A percentile compares a stretch with the other conserved stretches of the same genome.
These are phyloP conservation scores for Nibea coibor DNA, from an alignment of 2,113 vertebrate genomes.

Conservation along the genomic window DNA sequence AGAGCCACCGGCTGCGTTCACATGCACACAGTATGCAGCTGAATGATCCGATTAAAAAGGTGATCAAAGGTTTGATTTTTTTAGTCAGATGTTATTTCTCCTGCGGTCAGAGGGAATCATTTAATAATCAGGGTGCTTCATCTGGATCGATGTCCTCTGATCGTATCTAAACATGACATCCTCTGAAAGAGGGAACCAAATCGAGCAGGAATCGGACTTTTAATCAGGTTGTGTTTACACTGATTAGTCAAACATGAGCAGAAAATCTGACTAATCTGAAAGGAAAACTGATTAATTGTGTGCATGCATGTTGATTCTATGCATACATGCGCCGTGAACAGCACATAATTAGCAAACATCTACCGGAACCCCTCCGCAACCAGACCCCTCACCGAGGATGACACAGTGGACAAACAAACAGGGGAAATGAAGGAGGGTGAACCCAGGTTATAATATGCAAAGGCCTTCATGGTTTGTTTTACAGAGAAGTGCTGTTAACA, in stretches of 20 bases:
- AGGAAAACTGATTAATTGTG: not conserved
- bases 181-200: not conserved
- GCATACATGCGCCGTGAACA: constrained; percentile 15
- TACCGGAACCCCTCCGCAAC: not conserved
- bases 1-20: constrained; percentile 31
- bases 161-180: not conserved
- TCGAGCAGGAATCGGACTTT: not conserved
- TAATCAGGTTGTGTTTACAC: not conserved
- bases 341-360: constrained; percentile 9
- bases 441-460: not conserved
- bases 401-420: not conserved
- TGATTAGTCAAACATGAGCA: not conserved
- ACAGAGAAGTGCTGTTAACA: not conserved
- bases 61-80: not conserved
- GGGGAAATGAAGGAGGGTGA: not conserved
- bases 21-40: constrained; percentile 9
- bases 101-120: not conserved
- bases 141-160: constrained; percentile 10
- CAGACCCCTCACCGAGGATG: not conserved
- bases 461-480: not conserved
- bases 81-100: not conserved
- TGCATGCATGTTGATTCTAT: not conserved
- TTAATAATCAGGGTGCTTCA: not conserved
- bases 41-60: not conserved
- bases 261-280: not conserved